These are phyloP conservation scores for Arvicanthis niloticus DNA, from an alignment of 2,113 vertebrate species.

Conservation along the genomic window DNA sequence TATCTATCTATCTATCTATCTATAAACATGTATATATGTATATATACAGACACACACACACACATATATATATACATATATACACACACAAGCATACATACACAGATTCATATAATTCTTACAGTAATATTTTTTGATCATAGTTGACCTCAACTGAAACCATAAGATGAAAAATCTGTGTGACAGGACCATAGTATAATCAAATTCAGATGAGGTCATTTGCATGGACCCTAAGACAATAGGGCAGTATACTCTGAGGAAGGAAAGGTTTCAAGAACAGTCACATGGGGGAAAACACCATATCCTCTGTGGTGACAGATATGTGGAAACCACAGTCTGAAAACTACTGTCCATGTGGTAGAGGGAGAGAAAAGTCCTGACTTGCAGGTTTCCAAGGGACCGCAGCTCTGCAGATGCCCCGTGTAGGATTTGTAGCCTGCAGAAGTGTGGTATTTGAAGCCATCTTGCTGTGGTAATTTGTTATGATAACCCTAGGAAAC, in stretches of 20 bases:
- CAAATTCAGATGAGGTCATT: neutral
- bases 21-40: neutral
- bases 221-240: neutral
- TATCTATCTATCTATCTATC: neutral
- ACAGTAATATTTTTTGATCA: neutral
- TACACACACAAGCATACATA: neutral
- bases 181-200: neutral
- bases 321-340: neutral
- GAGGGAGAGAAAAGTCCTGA: neutral
- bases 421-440: neutral
- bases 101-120: neutral
- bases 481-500: neutral
- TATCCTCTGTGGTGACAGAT: neutral
- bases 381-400: neutral
- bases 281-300: no score
- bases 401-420: neutral
- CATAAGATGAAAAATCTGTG: neutral
- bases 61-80: neutral
- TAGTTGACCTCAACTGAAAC: neutral
- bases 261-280: neutral
- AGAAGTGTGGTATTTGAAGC: neutral
- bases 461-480: neutral
- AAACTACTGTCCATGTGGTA: fast-evolving
- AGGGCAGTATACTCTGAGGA: neutral
- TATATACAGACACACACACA: neutral